phyloP scores from a whole-genome alignment of 2,888 invertebrate genomes.

The Automeris io region DNA sequence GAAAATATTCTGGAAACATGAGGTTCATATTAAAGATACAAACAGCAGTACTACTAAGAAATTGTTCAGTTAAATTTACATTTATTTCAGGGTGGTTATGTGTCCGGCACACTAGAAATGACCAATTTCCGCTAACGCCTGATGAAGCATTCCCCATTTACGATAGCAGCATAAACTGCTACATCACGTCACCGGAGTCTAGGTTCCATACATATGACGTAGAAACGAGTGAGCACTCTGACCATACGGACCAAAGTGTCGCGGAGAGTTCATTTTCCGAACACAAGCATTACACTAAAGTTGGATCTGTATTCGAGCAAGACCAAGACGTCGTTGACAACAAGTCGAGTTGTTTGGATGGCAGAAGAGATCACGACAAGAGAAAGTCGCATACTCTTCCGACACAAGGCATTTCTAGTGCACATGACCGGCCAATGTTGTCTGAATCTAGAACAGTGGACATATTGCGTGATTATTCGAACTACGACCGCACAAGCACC shows the following conservation, averaged over 20 bases:
- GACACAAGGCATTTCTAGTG: constrained; percentile 62
- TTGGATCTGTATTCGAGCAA: constrained; percentile 35
- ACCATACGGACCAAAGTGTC: constrained; percentile 65
- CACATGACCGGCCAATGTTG: constrained; percentile 80
- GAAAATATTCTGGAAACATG: too few relatives aligned
- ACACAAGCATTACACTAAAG: constrained; percentile 36
- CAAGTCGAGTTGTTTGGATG: constrained; percentile 27
- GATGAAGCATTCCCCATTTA: constrained; percentile 78
- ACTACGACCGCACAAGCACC: constrained; percentile 44
- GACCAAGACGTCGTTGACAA: constrained; percentile 56
- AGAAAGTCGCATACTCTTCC: constrained; percentile 78
- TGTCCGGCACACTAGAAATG: constrained; percentile 85
- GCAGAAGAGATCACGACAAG: constrained; percentile 46
- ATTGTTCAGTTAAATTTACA: not conserved
- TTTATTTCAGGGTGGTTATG: constrained; percentile 80
- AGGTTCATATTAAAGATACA: not conserved
- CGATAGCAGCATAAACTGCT: constrained; percentile 47
- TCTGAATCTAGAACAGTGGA: constrained; percentile 84
- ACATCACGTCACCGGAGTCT: constrained; percentile 49
- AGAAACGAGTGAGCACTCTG: constrained; percentile 65
- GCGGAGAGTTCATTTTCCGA: constrained; percentile 63
- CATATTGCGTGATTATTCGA: constrained; percentile 60
- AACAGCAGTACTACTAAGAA: not conserved
- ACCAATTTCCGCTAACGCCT: constrained; percentile 85
- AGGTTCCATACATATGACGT: constrained; percentile 50